phyloP scores from a whole-genome alignment of 2,113 vertebrate species.

The Geococcyx californianus region DNA sequence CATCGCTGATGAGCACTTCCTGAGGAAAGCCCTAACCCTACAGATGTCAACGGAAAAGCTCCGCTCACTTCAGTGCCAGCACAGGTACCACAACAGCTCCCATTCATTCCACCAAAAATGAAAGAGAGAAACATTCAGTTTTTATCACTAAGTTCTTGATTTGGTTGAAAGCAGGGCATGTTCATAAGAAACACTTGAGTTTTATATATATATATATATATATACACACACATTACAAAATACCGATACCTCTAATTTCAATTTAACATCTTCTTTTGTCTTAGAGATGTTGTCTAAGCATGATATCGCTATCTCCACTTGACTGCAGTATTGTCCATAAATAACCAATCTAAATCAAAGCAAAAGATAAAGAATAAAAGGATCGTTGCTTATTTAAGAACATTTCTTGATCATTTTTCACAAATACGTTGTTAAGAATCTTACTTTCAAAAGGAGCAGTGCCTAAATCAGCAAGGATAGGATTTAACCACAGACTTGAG shows the following conservation, averaged over 20 bases:
- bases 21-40: neutral
- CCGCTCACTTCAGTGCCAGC: neutral
- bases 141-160: neutral
- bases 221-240: neutral
- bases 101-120: neutral
- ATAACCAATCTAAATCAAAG: conserved; percentile 85
- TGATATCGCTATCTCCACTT: conserved; percentile 90
- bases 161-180: neutral
- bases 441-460: neutral
- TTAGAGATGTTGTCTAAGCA: conserved; percentile 91
- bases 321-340: conserved; percentile 97
- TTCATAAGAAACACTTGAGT: accelerated
- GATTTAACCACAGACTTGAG: neutral
- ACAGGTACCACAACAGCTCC: neutral
- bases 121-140: neutral
- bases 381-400: neutral
- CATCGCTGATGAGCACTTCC: neutral
- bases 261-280: conserved; percentile 91
- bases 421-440: neutral
- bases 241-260: conserved; percentile 90
- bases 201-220: too few species aligned
- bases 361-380: neutral
- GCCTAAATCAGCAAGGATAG: neutral
- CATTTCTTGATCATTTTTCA: neutral
- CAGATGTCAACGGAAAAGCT: neutral